Percentiles rank a stretch among this genome's conserved stretches.
Conservation (phyloP, 2,888 invertebrate genomes). For the Ophion costatus region DNA sequence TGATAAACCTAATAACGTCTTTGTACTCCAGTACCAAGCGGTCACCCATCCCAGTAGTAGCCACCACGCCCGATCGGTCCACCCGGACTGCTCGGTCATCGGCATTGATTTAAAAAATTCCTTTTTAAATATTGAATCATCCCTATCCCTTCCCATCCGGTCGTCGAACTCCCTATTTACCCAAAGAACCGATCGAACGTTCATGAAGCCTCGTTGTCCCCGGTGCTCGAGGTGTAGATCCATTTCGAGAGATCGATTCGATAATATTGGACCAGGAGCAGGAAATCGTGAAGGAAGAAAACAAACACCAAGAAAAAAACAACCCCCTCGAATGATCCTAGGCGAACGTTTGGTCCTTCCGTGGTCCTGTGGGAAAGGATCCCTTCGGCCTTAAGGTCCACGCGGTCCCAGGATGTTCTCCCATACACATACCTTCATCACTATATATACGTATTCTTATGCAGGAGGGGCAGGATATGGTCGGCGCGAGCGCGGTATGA, state of each 20-base stretch:
- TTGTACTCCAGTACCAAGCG: too few species aligned
- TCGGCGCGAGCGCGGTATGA: slow-evolving; percentile 56
- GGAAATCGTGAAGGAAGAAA: slow-evolving; percentile 28
- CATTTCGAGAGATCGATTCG: slow-evolving; percentile 34
- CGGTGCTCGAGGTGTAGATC: not conserved
- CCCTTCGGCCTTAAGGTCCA: slow-evolving; percentile 50
- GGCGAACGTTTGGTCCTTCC: slow-evolving; percentile 36
- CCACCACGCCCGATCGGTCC: not conserved
- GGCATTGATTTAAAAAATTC: not conserved
- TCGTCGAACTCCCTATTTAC: not conserved
- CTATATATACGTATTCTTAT: slow-evolving; percentile 16
- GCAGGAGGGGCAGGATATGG: slow-evolving; percentile 41
- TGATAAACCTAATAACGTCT: too few species aligned
- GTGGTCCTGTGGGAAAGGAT: slow-evolving; percentile 61
- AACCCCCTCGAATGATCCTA: slow-evolving; percentile 47
- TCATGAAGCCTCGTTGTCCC: not conserved
- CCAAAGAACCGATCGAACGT: not conserved
- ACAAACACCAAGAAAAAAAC: slow-evolving; percentile 34
- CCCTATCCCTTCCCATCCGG: not conserved
- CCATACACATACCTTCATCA: slow-evolving; percentile 18
- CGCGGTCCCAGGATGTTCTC: slow-evolving; percentile 48
- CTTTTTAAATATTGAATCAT: not conserved
- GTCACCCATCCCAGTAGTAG: too few species aligned
- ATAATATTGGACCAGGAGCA: slow-evolving; percentile 39
- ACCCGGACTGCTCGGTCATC: not conserved